These are phyloP conservation scores for Pachydiplax longipennis DNA, from an alignment of 2,888 invertebrate species.

Conservation along the genomic window DNA sequence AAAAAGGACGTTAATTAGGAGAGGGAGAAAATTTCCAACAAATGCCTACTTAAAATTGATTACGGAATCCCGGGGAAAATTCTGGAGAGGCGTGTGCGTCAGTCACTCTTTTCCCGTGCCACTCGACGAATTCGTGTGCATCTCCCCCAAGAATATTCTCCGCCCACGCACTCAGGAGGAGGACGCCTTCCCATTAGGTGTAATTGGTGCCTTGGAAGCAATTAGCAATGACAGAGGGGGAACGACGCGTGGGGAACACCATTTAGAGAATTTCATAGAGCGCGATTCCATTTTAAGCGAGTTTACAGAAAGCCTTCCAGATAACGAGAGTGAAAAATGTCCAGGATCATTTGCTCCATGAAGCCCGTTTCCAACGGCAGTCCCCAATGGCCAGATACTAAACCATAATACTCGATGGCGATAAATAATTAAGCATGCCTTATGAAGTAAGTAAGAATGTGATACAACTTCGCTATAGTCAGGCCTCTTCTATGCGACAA, in stretches of 20 bases:
- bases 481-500: too few species aligned
- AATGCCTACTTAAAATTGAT: constrained; percentile 18
- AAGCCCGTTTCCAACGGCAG: too few species aligned
- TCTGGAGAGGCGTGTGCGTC: not conserved
- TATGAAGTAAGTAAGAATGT: too few species aligned
- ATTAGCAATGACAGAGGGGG: not conserved
- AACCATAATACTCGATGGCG: too few species aligned
- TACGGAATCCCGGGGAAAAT: not conserved
- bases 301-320: not conserved
- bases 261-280: too few species aligned
- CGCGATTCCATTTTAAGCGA: not conserved
- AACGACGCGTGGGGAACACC: not conserved
- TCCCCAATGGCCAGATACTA: too few species aligned
- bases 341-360: too few species aligned
- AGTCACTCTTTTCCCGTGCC: not conserved
- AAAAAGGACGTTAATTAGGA: not conserved
- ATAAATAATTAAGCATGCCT: too few species aligned
- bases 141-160: too few species aligned
- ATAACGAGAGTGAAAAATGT: too few species aligned
- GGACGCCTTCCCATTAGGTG: constrained; percentile 14
- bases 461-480: too few species aligned
- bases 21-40: not conserved
- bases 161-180: not conserved
- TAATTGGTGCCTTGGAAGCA: constrained; percentile 24
- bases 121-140: not conserved